Evolutionary conservation across 2,888 invertebrate species (phyloP), one percentile per base, ranked within the genome.

Genomic region (Hyles lineata): DNA sequence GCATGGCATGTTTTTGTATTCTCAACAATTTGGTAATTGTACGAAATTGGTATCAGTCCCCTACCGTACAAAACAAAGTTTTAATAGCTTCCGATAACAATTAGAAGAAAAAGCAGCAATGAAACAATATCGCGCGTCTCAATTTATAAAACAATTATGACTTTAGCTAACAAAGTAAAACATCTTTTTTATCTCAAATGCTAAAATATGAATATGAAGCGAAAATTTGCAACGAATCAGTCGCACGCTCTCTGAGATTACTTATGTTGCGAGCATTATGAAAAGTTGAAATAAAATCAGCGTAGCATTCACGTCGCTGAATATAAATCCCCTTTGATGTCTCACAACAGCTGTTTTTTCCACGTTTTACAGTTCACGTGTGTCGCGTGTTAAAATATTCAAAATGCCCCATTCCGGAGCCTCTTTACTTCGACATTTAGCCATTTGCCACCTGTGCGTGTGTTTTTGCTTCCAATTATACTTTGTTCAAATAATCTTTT

Each of bases 321-420:
- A 17, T 55, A 55, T n/a, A 63, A 63, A 43, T 43, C 67, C 23
- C 67, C 23, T 67, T 67, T 67, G 67, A 67, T 67, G 67, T 17
- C 15, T 23, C 63, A 63, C 17, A 43, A 43, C 67, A 67, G 67
- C 67, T 67, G 67, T 67, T 50, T 67, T 67, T 67, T 43, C 43
- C 23, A 17, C 50, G 15, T 67, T 67, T 67, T 67, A 67, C 23
- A 23, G 67, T 67, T 50, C 23, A 67, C 23, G 50, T 50, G 43
- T 67, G 23, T 50, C 50, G 67, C 9, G 23, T 67, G 43, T 67
- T 50, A 50, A 50, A 67, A 23, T 50, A 67, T 67, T 67, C 67
- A 67, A 50, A 50, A 67, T 23, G 43, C 43, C 67, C 23, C 21
- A 7, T 50, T 67, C 17, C 17, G 5, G 43, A 50, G 50, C 23